A percentile compares a stretch with the other conserved stretches of the same genome.
phyloP scores from a whole-genome alignment of 2,888 invertebrate species.

The Aquatica leii region DNA sequence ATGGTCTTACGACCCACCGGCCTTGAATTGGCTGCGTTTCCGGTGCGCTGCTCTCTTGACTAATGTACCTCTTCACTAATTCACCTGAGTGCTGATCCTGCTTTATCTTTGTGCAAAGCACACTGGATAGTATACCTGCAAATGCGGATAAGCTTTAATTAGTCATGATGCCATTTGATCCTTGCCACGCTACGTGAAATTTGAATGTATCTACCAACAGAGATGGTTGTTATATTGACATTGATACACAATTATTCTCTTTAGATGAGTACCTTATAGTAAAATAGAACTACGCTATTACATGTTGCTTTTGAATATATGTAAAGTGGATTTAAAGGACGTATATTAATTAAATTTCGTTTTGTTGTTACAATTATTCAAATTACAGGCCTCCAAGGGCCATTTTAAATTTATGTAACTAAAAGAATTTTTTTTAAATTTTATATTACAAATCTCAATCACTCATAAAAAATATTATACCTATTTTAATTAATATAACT shows the following conservation, averaged over 20 bases:
- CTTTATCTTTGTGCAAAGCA: slow-evolving; percentile 57
- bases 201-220: slow-evolving; percentile 29
- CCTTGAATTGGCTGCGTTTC: slow-evolving; percentile 52
- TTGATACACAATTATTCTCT: slow-evolving; percentile 30
- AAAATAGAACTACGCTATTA: slow-evolving; percentile 11
- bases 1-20: slow-evolving; percentile 54
- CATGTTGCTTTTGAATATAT: slow-evolving; percentile 17
- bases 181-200: slow-evolving; percentile 37
- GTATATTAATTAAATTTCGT: slow-evolving; percentile 21
- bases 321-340: slow-evolving; percentile 11
- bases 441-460: too few species aligned
- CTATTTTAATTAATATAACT: too few species aligned
- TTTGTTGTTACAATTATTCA: background rate
- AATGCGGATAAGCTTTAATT: slow-evolving; percentile 57
- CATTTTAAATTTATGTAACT: background rate
- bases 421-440: background rate
- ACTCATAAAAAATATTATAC: too few species aligned
- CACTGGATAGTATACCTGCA: slow-evolving; percentile 52
- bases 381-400: background rate
- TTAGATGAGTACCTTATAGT: slow-evolving; percentile 19
- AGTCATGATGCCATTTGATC: slow-evolving; percentile 57
- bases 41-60: slow-evolving; percentile 58
- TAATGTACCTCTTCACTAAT: slow-evolving; percentile 54
- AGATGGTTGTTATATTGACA: slow-evolving; percentile 29
- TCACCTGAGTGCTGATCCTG: slow-evolving; percentile 58